A percentile compares a stretch with the other conserved stretches of the same genome.
Evolutionary conservation across 2,888 invertebrate genomes (phyloP).

Genomic region (Diarsia dahlii): DNA sequence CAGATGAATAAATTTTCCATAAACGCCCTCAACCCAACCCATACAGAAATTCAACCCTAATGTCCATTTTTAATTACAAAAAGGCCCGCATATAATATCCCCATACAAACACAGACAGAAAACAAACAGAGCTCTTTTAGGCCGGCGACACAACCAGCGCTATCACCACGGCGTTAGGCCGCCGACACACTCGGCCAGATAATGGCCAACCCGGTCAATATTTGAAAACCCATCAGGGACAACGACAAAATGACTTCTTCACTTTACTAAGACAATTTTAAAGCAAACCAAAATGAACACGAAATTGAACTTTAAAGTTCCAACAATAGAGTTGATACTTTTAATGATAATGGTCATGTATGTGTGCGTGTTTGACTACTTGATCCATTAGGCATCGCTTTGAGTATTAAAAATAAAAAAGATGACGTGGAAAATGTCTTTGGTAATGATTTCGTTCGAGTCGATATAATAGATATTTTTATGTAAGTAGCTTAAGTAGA

Average conservation of each 20-base stretch:
- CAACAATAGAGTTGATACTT: conserved; percentile 65
- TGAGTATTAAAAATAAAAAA: conserved; percentile 82
- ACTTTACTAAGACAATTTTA: conserved; percentile 80
- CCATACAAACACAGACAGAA: conserved; percentile 81
- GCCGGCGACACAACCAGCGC: conserved; percentile 79
- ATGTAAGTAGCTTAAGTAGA: conserved; percentile 66
- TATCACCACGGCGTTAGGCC: conserved; percentile 81
- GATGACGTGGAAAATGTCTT: conserved; percentile 73
- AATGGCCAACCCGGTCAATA: conserved; percentile 87
- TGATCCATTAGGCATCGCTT: conserved; percentile 82
- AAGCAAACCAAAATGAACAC: conserved; percentile 36
- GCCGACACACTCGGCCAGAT: conserved; percentile 83
- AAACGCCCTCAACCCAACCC: conserved; percentile 33
- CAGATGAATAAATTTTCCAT: conserved; percentile 36
- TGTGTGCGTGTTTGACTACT: conserved; percentile 71
- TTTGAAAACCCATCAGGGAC: conserved; percentile 89
- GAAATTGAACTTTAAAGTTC: conserved; percentile 63
- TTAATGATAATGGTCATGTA: conserved; percentile 29
- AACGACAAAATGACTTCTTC: conserved; percentile 86
- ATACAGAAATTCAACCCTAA: conserved; percentile 68
- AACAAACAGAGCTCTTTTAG: conserved; percentile 82
- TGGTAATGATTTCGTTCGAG: conserved; percentile 74
- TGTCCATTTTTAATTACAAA: conserved; percentile 82
- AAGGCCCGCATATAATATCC: conserved; percentile 78
- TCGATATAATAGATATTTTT: conserved; percentile 69